Base-by-base conservation (phyloP, 2,888 invertebrate species). In the Cheilosia grossa region DNA sequence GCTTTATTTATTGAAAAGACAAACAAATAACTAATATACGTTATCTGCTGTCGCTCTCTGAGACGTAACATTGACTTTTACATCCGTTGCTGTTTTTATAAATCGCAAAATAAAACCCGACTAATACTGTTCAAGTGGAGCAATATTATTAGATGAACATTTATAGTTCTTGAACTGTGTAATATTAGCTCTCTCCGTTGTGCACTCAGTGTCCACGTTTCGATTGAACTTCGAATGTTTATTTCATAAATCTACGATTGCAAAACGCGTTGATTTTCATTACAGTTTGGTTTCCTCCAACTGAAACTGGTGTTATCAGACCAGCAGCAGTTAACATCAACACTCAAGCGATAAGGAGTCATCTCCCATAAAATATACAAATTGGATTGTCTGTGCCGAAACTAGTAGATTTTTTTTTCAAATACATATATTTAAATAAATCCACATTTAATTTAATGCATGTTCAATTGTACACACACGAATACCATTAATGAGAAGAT, bases 231-330 rank as follows among this genome's bases (percentile, higher is more conserved):
- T 67, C 78, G 73, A 67, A 54, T 54, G 42, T 63, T 72, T 53
- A 54, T 53, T 70, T 51, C 40, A 58, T 42, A 59, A 72, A 59
- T 54, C 66, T 30, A 59, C 24, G 59, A 58, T 83, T 73, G 82
- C 78, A 69, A 73, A 82, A 78, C 58, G 49, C 53, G 67, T 69
- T 58, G 33, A 49, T 69, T 15, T 24, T 73, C 33, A 58, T 54
- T 58, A 59, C 27, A 63, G 13, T 59, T 78, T 49, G 47, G 79
- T 59, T 79, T 69, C 42, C 21, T 75, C 79, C 79, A 66, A 75
- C 59, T 75, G 4, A 56, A 79, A 70, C 83, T 75, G 70, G 83
- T 83, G 49, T 54, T 59, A 75, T 79, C 79, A 54, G 59, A 66
- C 17, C 33, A 40, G 47, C 40, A 53, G 44, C 70, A 61, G 79